Conservation (phyloP, 2,888 invertebrate genomes). For the Palloptera scutellata region DNA sequence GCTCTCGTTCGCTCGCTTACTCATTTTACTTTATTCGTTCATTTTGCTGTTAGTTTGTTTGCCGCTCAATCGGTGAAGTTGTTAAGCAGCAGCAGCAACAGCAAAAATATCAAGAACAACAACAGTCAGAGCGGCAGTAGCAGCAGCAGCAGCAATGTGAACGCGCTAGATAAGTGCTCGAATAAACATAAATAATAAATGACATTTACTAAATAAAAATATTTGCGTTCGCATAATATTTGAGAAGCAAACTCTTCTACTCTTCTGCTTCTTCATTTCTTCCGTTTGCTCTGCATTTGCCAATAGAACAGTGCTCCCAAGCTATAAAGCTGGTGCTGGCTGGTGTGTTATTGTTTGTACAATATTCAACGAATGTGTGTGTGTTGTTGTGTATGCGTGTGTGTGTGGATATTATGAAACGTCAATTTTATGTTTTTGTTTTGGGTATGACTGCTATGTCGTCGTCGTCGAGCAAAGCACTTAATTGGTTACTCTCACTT, state of each 20-base stretch:
- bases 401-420: too few relatives aligned
- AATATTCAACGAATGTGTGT: too few relatives aligned
- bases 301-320: too few relatives aligned
- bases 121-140: background rate
- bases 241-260: constrained; percentile 49
- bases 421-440: too few relatives aligned
- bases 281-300: background rate
- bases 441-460: too few relatives aligned
- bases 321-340: too few relatives aligned
- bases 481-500: too few relatives aligned
- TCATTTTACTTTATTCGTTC: background rate
- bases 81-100: background rate
- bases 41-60: background rate
- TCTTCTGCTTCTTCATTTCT: background rate
- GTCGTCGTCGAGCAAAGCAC: too few relatives aligned
- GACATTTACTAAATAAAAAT: constrained; percentile 62
- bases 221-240: constrained; percentile 54
- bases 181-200: constrained; percentile 62
- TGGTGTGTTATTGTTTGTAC: too few relatives aligned
- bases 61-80: background rate
- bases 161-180: constrained; percentile 59
- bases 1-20: background rate
- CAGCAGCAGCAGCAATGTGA: constrained; percentile 50
- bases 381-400: too few relatives aligned
- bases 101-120: background rate